Base-by-base conservation (phyloP, 1,140 invertebrate genomes). In the Caenorhabditis inopinata region DNA sequence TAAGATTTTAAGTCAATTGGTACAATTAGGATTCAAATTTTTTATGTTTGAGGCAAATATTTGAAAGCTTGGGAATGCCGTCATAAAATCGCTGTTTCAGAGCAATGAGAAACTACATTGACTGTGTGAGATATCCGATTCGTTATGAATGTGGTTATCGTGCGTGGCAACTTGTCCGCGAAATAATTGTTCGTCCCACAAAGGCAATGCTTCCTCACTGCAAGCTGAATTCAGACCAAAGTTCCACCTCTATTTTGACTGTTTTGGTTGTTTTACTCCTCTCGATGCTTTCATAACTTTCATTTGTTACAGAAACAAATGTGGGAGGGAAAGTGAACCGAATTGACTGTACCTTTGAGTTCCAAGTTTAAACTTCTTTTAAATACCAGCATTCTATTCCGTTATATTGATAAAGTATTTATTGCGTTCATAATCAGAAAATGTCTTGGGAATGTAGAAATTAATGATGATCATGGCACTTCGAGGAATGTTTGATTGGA, bases 121-220 rank as follows among this genome's bases (percentile, higher is more conserved):
- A 84, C 29, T 84, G 83, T 76, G 76, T 84, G 2, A 76, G 74
- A 46, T 84, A 84, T 38, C 83, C 83, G 12, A 77, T 84, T 14
- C 51, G 82, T 11, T 84, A 84, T 53, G 83, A 84, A 75, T 84
- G 83, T 46, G 83, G 83, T 7, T 84, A 84, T 29, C 73, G 83
- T 9, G 83, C 83, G 7, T 83, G 82, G 83, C 73, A 81, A 21
- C 51, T 81, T 18, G 82, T 84, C n/a, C 79, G 82, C 14, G 83
- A 83, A 38, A 48, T 84, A n/a, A 80, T 84, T 21, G 79, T 83
- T n/a, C 77, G 80, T 21, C 83, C 83, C 1, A 74, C 80, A 5
- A 53, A 83, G 38, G 51, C 82, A 23, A 74, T 84, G 16, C 79
- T 84, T 7, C 83, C 83, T 0, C 62, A 83, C 46, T 84, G 83